Conservation (phyloP, 2,113 vertebrate species). For the Corythornis madagascariensis region DNA sequence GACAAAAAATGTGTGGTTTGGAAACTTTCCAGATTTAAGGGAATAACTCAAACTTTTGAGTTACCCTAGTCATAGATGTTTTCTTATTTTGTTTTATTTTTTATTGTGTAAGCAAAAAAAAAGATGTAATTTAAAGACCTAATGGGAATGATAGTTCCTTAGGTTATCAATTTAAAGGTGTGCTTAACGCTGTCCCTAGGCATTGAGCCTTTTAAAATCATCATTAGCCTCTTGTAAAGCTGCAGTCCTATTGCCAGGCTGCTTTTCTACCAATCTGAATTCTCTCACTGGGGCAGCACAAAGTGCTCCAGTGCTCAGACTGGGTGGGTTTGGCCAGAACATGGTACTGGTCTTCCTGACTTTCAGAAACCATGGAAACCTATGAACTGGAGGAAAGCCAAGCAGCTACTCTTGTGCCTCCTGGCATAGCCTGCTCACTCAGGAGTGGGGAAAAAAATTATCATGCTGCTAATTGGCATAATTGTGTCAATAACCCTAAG, state of each 20-base stretch:
- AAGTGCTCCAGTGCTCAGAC: neutral
- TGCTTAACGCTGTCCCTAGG: neutral
- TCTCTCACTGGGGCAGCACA: neutral
- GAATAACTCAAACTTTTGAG: neutral
- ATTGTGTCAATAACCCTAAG: slow-evolving; percentile 39
- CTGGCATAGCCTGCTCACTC: neutral
- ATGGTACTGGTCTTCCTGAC: neutral
- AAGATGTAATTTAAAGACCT: neutral
- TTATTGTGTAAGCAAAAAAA: neutral
- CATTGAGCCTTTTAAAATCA: neutral
- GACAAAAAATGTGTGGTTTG: neutral
- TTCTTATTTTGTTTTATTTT: neutral
- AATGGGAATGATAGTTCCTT: neutral
- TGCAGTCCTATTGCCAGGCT: neutral
- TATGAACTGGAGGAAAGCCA: slow-evolving; percentile 17
- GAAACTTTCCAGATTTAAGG: neutral
- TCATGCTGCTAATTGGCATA: slow-evolving; percentile 49
- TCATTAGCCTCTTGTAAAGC: neutral
- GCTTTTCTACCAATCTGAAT: neutral
- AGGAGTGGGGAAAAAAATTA: neutral
- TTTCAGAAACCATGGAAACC: neutral
- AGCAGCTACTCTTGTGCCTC: neutral
- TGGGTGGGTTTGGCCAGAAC: neutral
- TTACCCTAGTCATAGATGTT: neutral
- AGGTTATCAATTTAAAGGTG: neutral